A percentile compares a stretch with the other conserved stretches of the same genome.
Evolutionary conservation across 2,113 vertebrate species (phyloP).

Genomic region (Ploceus nigricollis): DNA sequence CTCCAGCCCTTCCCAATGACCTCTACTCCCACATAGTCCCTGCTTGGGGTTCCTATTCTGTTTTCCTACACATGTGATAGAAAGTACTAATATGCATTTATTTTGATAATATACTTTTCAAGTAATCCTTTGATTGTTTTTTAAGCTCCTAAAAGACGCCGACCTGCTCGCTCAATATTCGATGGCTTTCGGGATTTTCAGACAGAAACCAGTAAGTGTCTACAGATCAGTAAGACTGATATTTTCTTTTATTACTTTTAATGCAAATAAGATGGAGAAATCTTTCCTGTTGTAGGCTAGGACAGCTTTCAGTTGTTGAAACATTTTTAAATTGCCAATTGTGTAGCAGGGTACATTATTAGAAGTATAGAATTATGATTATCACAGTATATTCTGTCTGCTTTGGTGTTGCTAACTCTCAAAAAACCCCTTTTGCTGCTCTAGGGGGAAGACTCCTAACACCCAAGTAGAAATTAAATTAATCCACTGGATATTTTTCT

Average conservation of each 20-base stretch:
- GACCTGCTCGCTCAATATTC: conserved; percentile 96
- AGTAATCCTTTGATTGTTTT: background rate
- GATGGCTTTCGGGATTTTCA: conserved; percentile 99
- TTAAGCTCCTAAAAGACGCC: conserved; percentile 92
- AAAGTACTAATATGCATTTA: background rate
- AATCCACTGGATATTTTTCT: background rate
- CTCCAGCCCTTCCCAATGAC: background rate
- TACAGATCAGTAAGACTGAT: conserved; percentile 13
- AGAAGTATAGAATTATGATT: background rate
- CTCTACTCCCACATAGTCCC: background rate
- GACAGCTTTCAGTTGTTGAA: background rate
- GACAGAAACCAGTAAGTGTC: conserved; percentile 94
- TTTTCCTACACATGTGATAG: background rate
- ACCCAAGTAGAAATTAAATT: background rate
- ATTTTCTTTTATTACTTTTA: background rate
- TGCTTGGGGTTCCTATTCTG: background rate
- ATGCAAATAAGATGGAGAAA: background rate
- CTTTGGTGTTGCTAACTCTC: background rate
- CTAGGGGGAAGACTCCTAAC: background rate
- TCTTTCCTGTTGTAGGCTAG: background rate
- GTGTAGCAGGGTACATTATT: background rate
- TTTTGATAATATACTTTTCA: background rate
- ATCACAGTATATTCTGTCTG: background rate
- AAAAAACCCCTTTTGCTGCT: accelerated
- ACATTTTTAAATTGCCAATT: background rate